phyloP scores from a whole-genome alignment of 2,888 invertebrate genomes.

The Eupeodes luniger region DNA sequence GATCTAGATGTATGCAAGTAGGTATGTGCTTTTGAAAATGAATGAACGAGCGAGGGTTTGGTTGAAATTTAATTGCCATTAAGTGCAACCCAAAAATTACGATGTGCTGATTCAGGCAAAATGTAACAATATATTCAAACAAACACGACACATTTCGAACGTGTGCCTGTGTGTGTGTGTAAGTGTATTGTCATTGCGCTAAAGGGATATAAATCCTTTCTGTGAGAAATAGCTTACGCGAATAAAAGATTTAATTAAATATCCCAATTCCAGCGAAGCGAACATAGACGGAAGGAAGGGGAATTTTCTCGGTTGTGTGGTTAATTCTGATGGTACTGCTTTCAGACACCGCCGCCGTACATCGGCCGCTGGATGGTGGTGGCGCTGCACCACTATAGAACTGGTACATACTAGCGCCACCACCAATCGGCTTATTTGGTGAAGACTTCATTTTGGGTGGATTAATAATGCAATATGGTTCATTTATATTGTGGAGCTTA shows the following conservation, averaged over 20 bases:
- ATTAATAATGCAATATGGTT: conserved; percentile 53
- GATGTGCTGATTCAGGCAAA: conserved; percentile 68
- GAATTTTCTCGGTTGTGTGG: conserved; percentile 24
- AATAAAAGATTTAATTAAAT: conserved; percentile 72
- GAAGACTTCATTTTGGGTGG: conserved; percentile 56
- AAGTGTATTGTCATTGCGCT: conserved; percentile 23
- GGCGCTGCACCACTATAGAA: conserved; percentile 22
- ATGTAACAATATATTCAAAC: conserved; percentile 31
- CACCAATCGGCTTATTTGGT: conserved; percentile 59
- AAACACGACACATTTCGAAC: background rate
- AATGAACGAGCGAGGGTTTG: conserved; percentile 52
- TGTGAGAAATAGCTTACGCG: conserved; percentile 53
- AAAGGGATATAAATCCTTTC: conserved; percentile 33
- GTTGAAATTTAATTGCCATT: conserved; percentile 74
- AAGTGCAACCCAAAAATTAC: conserved; percentile 75
- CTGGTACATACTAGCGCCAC: background rate
- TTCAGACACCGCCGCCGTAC: background rate
- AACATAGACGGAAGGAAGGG: conserved; percentile 16
- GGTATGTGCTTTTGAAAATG: conserved; percentile 1
- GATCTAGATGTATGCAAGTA: no score
- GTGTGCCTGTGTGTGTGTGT: background rate
- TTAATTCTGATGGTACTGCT: conserved; percentile 43
- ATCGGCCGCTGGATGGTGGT: conserved; percentile 18
- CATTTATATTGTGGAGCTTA: conserved; percentile 4
- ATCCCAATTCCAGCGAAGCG: conserved; percentile 56